Base-by-base conservation (phyloP, 2,888 invertebrate species). In the Hemithea aestivaria region DNA sequence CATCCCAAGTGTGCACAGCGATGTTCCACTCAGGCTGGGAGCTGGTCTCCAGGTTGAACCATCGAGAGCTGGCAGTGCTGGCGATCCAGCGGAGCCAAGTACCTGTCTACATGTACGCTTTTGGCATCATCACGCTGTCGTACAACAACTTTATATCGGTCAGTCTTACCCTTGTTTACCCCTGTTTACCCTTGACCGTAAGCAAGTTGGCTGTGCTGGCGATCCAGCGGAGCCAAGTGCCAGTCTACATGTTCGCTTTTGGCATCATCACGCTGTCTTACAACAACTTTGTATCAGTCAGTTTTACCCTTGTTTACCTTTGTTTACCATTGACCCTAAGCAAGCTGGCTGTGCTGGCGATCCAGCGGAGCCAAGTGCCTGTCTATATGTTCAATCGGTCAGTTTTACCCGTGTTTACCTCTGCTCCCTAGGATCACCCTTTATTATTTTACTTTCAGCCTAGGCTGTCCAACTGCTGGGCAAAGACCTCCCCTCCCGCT, bases 11-110 rank as follows among this genome's bases (percentile, higher is more conserved):
- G 0, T 52, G 73, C 0, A 68, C 58, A 0, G 48, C 69, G 0
- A 73, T 79, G 8, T 78, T 72, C 51, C 62, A 72, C 40, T 62
- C 66, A 7, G 80, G 80, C 1, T 80, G 80, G 80, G 75, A 78
- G 53, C 44, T 62, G 27, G 48, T 52, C 6, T 7, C 25, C 9
- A 16, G 11, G 27, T 20, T 3, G 26, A 16, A 16, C 16, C 21
- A 16, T 1, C 34, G 16, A 8, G 31, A 53, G 1, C 45, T 78
- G 11, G 49, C 52, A 0, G 70, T 75, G 8, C 44, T 75, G 16
- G 65, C 75, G 2, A 36, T 79, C 9, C 71, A 70, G 40, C 47
- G 66, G 11, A 68, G 74, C 12, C 79, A 79, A 40, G 58, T 50
- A 1, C 71, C 73, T 0, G 70, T 78, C 7, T 42, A 50, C 34